These are phyloP conservation scores for Hucho hucho DNA, from an alignment of 2,113 vertebrate genomes.

Conservation along the genomic window DNA sequence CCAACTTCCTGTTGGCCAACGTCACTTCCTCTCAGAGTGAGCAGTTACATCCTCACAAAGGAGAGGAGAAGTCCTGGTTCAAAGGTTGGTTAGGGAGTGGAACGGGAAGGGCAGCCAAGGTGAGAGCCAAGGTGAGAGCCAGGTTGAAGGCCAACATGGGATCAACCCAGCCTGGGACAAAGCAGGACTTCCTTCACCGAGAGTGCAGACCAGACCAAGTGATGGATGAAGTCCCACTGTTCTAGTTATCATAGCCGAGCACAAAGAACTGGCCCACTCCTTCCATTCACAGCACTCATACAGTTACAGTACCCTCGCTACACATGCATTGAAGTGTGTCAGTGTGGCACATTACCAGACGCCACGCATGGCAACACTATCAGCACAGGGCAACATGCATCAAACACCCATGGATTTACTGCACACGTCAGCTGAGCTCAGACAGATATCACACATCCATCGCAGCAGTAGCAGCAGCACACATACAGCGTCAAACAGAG, in stretches of 20 bases:
- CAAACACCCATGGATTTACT: constrained; percentile 25
- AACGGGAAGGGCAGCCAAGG: constrained; percentile 33
- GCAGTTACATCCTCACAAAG: constrained; percentile 22
- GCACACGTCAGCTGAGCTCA: constrained; percentile 26
- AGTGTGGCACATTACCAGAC: neutral
- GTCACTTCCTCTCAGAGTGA: constrained; percentile 36
- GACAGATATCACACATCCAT: constrained; percentile 24
- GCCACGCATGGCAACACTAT: constrained; percentile 8
- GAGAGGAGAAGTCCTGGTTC: constrained; percentile 5
- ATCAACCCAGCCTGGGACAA: neutral
- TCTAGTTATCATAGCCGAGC: neutral
- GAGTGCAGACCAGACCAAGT: constrained; percentile 4
- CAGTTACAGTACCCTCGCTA: constrained; percentile 1
- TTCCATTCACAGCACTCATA: constrained; percentile 21
- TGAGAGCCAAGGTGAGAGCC: constrained; percentile 40
- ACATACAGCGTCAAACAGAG: neutral
- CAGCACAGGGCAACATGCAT: constrained; percentile 25
- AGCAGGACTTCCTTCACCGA: neutral
- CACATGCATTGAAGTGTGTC: neutral
- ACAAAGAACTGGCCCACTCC: neutral
- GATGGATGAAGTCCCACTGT: constrained; percentile 1
- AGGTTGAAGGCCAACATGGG: constrained; percentile 9
- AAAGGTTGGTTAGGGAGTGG: constrained; percentile 35
- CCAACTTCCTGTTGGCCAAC: constrained; percentile 36
- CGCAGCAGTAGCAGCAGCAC: constrained; percentile 51